Percentiles rank a stretch among this genome's conserved stretches.
Conservation (phyloP, 1,140 invertebrate species). For the Drosophila rhopaloa region DNA sequence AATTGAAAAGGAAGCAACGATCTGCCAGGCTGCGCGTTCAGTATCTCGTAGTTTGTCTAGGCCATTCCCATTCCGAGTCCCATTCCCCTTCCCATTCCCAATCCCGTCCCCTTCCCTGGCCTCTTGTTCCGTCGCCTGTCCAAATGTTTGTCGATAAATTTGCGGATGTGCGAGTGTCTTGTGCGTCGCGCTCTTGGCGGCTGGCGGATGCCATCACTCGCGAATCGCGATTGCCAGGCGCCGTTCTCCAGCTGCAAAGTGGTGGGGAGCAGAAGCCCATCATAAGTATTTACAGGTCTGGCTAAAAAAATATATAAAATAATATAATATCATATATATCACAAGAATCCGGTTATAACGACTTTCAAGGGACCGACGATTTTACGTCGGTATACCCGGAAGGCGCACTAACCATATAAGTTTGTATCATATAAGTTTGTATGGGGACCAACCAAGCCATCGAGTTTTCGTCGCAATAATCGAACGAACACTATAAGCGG, state of each 20-base stretch:
- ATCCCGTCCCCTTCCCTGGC: slow-evolving; percentile 1
- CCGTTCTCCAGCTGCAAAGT: slow-evolving; percentile 34
- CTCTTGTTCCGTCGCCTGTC: slow-evolving; percentile 57
- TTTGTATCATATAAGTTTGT: too few relatives aligned
- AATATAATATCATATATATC: too few relatives aligned
- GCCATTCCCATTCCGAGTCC: slow-evolving; percentile 31
- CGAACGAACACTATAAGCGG: too few relatives aligned
- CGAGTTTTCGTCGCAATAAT: too few relatives aligned
- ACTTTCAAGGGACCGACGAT: too few relatives aligned
- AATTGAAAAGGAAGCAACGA: slow-evolving; percentile 80
- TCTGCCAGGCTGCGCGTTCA: slow-evolving; percentile 49
- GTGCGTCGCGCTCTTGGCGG: slow-evolving; percentile 71
- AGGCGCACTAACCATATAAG: too few relatives aligned
- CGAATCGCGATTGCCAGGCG: slow-evolving; percentile 50
- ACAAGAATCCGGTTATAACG: too few relatives aligned
- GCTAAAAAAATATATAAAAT: not conserved
- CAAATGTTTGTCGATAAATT: slow-evolving; percentile 84
- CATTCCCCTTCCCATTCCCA: slow-evolving; percentile 3
- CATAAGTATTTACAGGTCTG: too few relatives aligned
- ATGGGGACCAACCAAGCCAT: too few relatives aligned
- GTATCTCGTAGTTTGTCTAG: slow-evolving; percentile 52
- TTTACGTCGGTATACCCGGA: too few relatives aligned
- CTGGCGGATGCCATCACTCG: slow-evolving; percentile 80
- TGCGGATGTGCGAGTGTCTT: slow-evolving; percentile 82
- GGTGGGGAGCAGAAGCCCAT: not conserved